Conservation (phyloP, 2,888 invertebrate genomes). For the Eupithecia tripunctaria region DNA sequence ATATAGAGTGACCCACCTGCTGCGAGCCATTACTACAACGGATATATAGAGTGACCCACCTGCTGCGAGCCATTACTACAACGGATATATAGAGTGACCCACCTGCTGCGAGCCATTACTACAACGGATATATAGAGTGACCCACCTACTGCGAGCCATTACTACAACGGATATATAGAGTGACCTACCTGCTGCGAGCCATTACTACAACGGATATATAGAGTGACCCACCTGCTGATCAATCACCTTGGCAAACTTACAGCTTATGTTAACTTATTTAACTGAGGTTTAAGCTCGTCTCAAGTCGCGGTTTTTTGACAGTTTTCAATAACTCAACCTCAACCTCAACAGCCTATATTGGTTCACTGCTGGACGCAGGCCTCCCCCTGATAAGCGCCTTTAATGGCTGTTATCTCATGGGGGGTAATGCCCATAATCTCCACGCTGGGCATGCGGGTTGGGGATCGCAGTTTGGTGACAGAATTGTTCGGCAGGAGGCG, state of each 20-base stretch:
- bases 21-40: neutral
- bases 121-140: neutral
- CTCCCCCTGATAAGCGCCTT: too few species aligned
- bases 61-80: neutral
- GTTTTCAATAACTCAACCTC: too few species aligned
- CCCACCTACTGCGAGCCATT: neutral
- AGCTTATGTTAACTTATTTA: too few species aligned
- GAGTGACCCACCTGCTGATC: neutral
- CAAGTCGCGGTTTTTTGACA: too few species aligned
- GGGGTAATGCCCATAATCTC: too few species aligned
- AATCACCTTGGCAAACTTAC: neutral
- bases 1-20: neutral
- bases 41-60: neutral
- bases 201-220: neutral
- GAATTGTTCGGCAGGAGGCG: too few species aligned
- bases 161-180: neutral
- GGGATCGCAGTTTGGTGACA: too few species aligned
- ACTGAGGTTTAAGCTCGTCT: too few species aligned
- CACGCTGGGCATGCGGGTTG: too few species aligned
- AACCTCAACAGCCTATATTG: too few species aligned
- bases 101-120: neutral
- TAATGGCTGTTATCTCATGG: too few species aligned
- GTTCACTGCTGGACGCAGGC: too few species aligned
- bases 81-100: neutral
- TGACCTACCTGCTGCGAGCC: neutral